phyloP scores from a whole-genome alignment of 1,140 invertebrate species.

The Orchestia grillus region DNA sequence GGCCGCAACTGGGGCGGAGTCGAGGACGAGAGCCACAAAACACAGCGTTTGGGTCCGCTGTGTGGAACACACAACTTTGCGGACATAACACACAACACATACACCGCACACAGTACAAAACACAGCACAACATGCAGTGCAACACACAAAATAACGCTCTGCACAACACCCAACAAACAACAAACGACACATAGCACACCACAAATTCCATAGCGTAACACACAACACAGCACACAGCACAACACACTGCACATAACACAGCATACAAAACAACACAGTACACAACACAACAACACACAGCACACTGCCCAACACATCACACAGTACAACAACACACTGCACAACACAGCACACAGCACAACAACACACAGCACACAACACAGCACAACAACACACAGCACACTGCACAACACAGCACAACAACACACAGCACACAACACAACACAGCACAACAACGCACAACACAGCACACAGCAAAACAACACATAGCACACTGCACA shows the following conservation, averaged over 20 bases:
- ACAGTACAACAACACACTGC: not conserved
- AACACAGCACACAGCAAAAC: not conserved
- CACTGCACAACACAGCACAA: not conserved
- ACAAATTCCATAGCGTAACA: no score
- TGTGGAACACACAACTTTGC: no score
- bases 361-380: not conserved
- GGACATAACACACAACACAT: no score
- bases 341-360: not conserved
- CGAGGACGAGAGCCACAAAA: no score
- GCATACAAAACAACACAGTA: not conserved
- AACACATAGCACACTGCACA: not conserved
- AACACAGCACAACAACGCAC: not conserved
- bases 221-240: no score
- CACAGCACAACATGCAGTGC: no score
- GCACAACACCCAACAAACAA: no score
- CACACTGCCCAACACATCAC: not conserved
- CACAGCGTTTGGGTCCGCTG: no score
- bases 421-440: not conserved
- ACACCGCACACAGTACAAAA: no score
- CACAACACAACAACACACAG: not conserved
- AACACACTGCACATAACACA: not conserved
- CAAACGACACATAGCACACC: no score
- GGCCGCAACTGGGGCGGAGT: no score
- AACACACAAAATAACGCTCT: no score
- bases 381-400: not conserved